Evolutionary conservation across 2,888 invertebrate genomes (phyloP), one percentile per base, ranked within the genome.

Genomic region (Coenonympha glycerion): DNA sequence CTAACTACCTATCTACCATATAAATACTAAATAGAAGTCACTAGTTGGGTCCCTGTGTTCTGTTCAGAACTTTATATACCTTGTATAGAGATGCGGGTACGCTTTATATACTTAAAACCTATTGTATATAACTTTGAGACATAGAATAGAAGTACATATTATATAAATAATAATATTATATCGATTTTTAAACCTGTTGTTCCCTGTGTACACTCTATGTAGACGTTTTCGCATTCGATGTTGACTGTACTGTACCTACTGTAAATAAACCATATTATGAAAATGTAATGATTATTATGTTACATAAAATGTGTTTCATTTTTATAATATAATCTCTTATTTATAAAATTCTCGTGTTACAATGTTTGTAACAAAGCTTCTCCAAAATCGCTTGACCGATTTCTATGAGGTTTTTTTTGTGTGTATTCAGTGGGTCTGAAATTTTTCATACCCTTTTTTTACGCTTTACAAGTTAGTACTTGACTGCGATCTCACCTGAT

Each of bases 211-310:
- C 65, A 67, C 72, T 71, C 66, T 66, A 68, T 66, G 75, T 83
- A 80, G 77, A 76, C 78, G 75, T 79, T 79, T 75, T 68, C 66
- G 63, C 72, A 69, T 74, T 79, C 69, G 66, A 76, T 80, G 83
- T 82, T 79, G 73, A 71, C 33, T 85, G 84, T 85, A 83, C 63
- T 39, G 39, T 39, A 39, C 30, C 30, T 30, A 36, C 21, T 37
- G 13, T 37, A 83, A 82, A 83, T 76, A 76, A 78, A 73, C 79
- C 75, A 79, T 78, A 67, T 47, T 76, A 79, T 77, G 67, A 67
- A 64, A 68, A 68, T 65, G 68, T 69, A 70, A 76, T 75, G 75
- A 82, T 75, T 76, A 79, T 73, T 76, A 79, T 73, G 83, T 83
- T 81, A 81, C 76, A 75, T 72, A 79, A 50, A 47, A 13, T 39